Base-by-base conservation (phyloP, 2,113 vertebrate genomes). In the Vidua chalybeata region DNA sequence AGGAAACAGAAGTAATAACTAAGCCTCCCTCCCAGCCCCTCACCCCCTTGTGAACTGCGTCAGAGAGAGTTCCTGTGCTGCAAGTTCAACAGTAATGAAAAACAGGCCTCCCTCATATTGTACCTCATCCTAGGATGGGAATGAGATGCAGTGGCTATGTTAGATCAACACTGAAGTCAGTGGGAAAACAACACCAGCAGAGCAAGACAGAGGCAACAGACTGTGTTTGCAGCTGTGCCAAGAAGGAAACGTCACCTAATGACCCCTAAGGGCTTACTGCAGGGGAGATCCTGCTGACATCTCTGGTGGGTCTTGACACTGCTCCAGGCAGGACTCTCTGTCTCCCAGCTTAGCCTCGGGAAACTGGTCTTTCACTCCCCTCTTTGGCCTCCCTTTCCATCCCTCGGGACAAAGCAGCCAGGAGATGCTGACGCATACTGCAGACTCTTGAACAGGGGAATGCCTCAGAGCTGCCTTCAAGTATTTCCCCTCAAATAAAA, bases 41-140 rank as follows among this genome's bases (percentile, higher is more conserved):
- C 82, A 59, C 94, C 92, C 93, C 71, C 61, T 81, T 23, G 61
- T 97, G 97, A 98, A 92, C 97, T 72, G 55, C 12, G 5, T 67
- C 95, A 88, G n/a, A 88, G 94, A 97, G 96, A 94, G 96, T 91
- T 96, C 91, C 78, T 66, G 28, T 52, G 94, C 87, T 93, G 76
- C 89, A 87, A 94, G 95, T 91, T 95, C 90, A 96, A 52, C 5
- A 33, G 93, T 98, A 98, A 98, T 97, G 95, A 94, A 96, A 98
- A 98, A 69, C 98, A 98, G 97, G 89, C 94, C 94, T 95, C 51
- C 59, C 39, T 84, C 69, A 68, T 14, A 72, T 67, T 82, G 73
- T 94, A 84, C 58, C 74, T 97, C 95, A 59, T 95, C 27, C 91
- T 77, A 87, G 94, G 95, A 84, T 43, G 75, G 92, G 96, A 97